Evolutionary conservation across 1,140 invertebrate genomes (phyloP).

Genomic region (Drosophila biarmipes): DNA sequence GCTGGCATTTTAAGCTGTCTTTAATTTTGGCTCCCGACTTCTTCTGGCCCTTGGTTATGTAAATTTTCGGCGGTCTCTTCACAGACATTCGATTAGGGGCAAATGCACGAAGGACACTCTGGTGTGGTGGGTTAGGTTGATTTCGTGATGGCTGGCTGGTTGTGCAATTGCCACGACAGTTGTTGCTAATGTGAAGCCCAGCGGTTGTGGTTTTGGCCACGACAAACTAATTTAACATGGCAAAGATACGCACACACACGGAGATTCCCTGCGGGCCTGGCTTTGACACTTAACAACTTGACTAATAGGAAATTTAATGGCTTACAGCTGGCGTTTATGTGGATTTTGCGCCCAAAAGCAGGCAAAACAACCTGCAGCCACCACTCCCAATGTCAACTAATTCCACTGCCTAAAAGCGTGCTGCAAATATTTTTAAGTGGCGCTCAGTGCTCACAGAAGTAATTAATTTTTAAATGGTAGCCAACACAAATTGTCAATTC

Average conservation of each 20-base stretch:
- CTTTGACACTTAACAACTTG: constrained; percentile 59
- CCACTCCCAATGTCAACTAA: constrained; percentile 26
- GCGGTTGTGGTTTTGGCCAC: constrained; percentile 24
- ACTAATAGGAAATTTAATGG: constrained; percentile 51
- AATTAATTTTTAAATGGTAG: constrained; percentile 16
- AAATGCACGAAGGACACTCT: constrained; percentile 59
- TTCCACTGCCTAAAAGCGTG: constrained; percentile 39
- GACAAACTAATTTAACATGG: constrained; percentile 37
- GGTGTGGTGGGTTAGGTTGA: constrained; percentile 1
- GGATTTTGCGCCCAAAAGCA: constrained; percentile 33
- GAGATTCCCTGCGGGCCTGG: constrained; percentile 19
- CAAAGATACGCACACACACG: background rate
- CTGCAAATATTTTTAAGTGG: constrained; percentile 49
- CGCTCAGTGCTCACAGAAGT: background rate
- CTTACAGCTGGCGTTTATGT: constrained; percentile 35
- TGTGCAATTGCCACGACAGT: constrained; percentile 26
- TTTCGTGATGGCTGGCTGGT: background rate
- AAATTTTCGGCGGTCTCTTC: constrained; percentile 36
- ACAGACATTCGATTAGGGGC: constrained; percentile 54
- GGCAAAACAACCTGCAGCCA: constrained; percentile 3
- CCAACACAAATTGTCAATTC: constrained; percentile 27
- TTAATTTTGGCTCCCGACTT: constrained; percentile 49
- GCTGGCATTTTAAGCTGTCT: constrained; percentile 64
- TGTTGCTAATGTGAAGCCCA: constrained; percentile 19
- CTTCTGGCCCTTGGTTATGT: constrained; percentile 42